Evolutionary conservation across 2,888 invertebrate genomes (phyloP), one percentile per base, ranked within the genome.

Genomic region (Pseudanteris insignis): DNA sequence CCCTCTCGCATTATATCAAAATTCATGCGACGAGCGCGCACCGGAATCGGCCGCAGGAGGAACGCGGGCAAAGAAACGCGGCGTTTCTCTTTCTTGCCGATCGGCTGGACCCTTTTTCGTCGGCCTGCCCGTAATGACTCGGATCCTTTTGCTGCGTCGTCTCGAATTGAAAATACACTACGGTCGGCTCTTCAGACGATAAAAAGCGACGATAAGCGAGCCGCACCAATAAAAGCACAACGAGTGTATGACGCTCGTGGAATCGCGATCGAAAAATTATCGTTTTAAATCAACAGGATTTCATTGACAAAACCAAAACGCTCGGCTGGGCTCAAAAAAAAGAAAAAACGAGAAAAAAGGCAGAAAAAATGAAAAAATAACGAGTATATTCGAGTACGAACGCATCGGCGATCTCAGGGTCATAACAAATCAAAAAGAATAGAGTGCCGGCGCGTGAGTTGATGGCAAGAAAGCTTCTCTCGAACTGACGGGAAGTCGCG

Each of bases 1-100:
- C 26, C 7, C 8, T n/a, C 68, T 70, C 69, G 69, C 70, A 71
- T 72, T 70, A 71, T 69, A 69, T 67, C 66, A 67, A 71, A 74
- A 73, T 72, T 72, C 70, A 71, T 66, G 67, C 66, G 68, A 66
- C 68, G 64, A 40, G 29, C 18, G 58, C 57, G 37, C 44, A 12
- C 26, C 40, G 62, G 50, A 48, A 64, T 63, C 41, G 36, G 32
- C 55, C 55, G 47, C 34, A 47, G 55, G 44, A 48, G 51, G 57
- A 29, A 26, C 50, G 36, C 24, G 18, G n/a, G 44, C 33, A 53
- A 51, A 58, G 51, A 50, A 57, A 33, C 14, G 14, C 36, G 40
- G 51, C 46, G 55, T 33, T 38, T 50, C 40, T 50, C 51, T 46
- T 62, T 62, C 63, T 53, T 53, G 58, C 55, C 36, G 48, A 60